These are phyloP conservation scores for Coccyzus lansbergi DNA, from an alignment of 2,797 vertebrate genomes.

Conservation along the genomic window DNA sequence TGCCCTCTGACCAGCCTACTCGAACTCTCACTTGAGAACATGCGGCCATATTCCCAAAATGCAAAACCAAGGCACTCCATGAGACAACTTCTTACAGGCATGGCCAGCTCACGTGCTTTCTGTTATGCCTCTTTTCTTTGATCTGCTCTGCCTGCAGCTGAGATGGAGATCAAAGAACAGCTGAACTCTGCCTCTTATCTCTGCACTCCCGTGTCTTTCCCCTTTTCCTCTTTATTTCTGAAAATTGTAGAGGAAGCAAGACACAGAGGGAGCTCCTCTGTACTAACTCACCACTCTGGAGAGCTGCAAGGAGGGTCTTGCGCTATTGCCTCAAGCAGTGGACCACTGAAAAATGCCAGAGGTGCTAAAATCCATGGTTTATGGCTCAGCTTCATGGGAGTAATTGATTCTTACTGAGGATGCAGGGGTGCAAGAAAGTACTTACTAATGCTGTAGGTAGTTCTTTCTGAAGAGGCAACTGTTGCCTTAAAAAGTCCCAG, in stretches of 20 bases:
- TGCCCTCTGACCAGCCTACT: neutral
- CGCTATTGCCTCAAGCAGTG: neutral
- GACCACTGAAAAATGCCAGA: neutral
- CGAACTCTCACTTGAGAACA: neutral
- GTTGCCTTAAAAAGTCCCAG: neutral
- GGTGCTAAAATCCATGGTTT: neutral
- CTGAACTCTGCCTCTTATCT: conserved; percentile 61
- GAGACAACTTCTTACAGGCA: neutral
- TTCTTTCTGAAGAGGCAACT: neutral
- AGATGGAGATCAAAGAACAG: conserved; percentile 64
- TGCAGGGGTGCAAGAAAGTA: neutral
- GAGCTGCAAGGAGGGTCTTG: neutral
- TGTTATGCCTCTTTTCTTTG: conserved; percentile 62
- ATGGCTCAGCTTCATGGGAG: neutral
- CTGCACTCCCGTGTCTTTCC: neutral
- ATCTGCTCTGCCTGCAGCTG: conserved; percentile 53
- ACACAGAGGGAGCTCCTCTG: neutral
- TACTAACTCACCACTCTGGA: neutral
- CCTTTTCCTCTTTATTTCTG: conserved; percentile 30
- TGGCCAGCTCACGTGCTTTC: conserved; percentile 49
- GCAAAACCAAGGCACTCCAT: neutral
- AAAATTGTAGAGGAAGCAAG: neutral
- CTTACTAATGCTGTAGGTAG: neutral
- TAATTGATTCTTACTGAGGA: neutral
- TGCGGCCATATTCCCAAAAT: neutral